phyloP scores from a whole-genome alignment of 2,797 vertebrate species.

The Manis pentadactyla region DNA sequence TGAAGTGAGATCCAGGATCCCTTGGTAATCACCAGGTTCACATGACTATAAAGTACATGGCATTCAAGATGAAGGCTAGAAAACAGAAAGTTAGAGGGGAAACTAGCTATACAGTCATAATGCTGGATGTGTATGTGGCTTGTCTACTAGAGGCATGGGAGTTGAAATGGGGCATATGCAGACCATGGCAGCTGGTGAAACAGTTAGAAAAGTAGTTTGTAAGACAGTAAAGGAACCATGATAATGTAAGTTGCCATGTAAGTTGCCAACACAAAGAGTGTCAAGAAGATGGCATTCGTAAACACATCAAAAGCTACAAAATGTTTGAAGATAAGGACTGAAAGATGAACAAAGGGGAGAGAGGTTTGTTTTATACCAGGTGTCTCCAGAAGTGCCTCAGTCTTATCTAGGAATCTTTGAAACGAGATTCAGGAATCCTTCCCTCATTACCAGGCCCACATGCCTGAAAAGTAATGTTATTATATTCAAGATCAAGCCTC shows the following conservation, averaged over 20 bases:
- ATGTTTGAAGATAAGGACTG: not conserved
- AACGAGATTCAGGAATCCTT: not conserved
- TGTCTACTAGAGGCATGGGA: not conserved
- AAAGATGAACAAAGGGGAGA: not conserved
- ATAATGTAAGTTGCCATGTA: constrained; percentile 3
- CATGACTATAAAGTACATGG: not conserved
- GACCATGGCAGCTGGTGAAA: not conserved
- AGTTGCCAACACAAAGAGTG: not conserved
- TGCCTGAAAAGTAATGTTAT: not conserved
- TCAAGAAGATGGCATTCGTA: not conserved
- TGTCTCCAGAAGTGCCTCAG: not conserved
- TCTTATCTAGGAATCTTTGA: not conserved
- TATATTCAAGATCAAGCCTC: constrained; percentile 15
- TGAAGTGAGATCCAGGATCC: constrained; percentile 30
- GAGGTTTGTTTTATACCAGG: not conserved
- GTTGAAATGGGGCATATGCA: not conserved
- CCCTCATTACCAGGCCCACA: not conserved
- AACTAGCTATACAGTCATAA: not conserved
- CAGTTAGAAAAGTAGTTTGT: constrained; percentile 24
- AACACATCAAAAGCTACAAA: constrained; percentile 28
- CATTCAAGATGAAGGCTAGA: not conserved
- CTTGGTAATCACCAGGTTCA: not conserved
- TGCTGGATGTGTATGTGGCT: not conserved
- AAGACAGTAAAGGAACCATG: not conserved
- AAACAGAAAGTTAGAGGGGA: not conserved